Base-by-base conservation (phyloP, 2,797 vertebrate genomes). In the Mus caroli region DNA sequence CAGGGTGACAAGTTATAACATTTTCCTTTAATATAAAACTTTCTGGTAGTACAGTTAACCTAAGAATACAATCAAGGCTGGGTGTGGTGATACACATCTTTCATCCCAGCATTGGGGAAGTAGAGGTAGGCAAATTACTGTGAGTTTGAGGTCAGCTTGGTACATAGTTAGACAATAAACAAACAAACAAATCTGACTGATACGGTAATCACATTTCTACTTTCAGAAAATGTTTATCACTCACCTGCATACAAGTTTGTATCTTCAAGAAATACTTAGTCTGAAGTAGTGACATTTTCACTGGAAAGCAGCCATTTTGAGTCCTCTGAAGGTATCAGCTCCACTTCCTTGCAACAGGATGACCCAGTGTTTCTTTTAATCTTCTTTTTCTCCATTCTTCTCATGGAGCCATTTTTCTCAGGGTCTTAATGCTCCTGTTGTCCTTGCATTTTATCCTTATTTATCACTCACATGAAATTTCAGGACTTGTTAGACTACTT, bases 141-240 rank as follows among this genome's bases (percentile, higher is more conserved):
- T 85, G 83, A 67, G 28, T 50, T 14, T 67, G 19, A 24, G 28
- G 17, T 1, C 40, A 64, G 17, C 5, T 84, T 64, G 43, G 40
- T 64, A 24, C 34, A 64, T 58, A 67, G 60, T 17, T 50, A 85
- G 17, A 50, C 11, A 50, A 34, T 7, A 50, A 64, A 50, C 9
- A 34, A 84, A 60, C 20, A 22, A n/a, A 14, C n/a, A 3, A 60
- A 64, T 28, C 28, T 71, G 43, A 90, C 28, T 28, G 83, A 46
- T 34, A 24, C 83, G 37, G 24, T 91, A 64, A 77, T 2, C 87
- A 84, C 15, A 46, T 20, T 83, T 46, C 15, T 90, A 43, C 71
- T 84, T 86, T 82, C 19, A 75, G 43, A 88, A 97, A 85, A 91
- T 87, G 75, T 54, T 85, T 77, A 76, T 76, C n/a, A 8, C 17